phyloP scores from a whole-genome alignment of 1,140 invertebrate genomes.

The Physella acuta region DNA sequence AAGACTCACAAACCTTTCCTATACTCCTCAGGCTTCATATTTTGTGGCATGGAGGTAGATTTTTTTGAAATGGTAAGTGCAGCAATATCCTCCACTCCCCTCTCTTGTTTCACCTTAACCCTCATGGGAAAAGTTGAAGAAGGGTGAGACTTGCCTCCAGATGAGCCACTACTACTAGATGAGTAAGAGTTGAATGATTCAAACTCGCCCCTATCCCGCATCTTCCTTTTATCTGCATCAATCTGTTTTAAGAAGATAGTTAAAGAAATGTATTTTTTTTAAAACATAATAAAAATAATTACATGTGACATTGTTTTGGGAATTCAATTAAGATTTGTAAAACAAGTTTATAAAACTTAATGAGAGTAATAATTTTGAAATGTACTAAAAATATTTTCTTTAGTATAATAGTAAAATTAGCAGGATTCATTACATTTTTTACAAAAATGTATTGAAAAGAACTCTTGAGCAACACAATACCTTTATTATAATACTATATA shows the following conservation, averaged over 20 bases:
- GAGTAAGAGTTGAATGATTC: not conserved
- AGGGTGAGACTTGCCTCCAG: not conserved
- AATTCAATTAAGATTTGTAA: no score
- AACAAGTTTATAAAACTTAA: not conserved
- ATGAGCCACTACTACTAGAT: conserved; percentile 6
- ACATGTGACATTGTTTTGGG: not conserved
- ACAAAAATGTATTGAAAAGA: no score
- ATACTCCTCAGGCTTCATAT: not conserved
- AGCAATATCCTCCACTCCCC: not conserved
- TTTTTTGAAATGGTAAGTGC: conserved; percentile 2
- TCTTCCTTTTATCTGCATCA: not conserved
- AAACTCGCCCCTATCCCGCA: not conserved
- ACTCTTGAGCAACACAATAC: no score
- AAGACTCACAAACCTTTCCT: not conserved
- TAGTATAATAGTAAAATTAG: not conserved
- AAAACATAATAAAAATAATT: not conserved
- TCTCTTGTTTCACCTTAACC: not conserved
- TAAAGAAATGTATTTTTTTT: not conserved
- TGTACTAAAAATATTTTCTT: not conserved
- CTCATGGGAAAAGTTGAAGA: conserved; percentile 2
- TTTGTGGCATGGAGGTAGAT: not conserved
- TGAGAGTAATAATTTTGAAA: no score
- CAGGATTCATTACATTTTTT: no score
- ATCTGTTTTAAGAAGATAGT: not conserved
- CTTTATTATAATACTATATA: no score